Evolutionary conservation across 64 coral and sea anemone species (phyloP).

Genomic region (Anthopleura sola): DNA sequence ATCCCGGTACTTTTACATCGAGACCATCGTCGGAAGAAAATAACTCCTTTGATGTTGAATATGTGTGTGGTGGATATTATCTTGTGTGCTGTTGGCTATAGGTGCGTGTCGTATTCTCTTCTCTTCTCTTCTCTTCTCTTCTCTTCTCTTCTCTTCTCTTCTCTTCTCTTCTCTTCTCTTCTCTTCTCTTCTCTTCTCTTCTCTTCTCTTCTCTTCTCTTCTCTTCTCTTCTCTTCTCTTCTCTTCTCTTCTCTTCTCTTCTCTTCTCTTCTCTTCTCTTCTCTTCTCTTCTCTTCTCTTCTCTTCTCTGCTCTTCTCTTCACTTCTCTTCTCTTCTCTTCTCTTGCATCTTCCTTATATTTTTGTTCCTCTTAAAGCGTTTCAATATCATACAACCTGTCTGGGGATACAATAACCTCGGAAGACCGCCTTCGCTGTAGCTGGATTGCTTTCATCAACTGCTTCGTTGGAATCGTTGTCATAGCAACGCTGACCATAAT

Average conservation of each 20-base stretch:
- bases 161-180: too few relatives aligned
- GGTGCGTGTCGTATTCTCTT: not conserved
- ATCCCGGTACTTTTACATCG: constrained; percentile 40
- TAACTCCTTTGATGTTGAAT: constrained; percentile 46
- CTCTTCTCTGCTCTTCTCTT: not conserved
- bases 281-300: not conserved
- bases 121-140: not conserved
- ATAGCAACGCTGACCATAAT: constrained; percentile 60
- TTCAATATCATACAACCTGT: constrained; percentile 42
- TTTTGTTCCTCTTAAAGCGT: not conserved
- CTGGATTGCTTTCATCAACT: constrained; percentile 88
- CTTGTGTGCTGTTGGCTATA: not conserved
- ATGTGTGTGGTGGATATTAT: constrained; percentile 27
- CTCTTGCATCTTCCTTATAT: not conserved
- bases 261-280: too few relatives aligned
- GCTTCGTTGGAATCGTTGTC: constrained; percentile 55
- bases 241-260: not conserved
- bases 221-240: not conserved
- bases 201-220: not conserved
- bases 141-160: too few relatives aligned
- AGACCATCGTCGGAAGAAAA: constrained; percentile 38
- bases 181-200: not conserved
- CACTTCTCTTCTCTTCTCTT: not conserved
- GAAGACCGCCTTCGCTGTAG: constrained; percentile 19
- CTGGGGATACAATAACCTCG: constrained; percentile 10